Evolutionary conservation across 2,797 vertebrate genomes (phyloP).

Genomic region (Gadopsis marmoratus): DNA sequence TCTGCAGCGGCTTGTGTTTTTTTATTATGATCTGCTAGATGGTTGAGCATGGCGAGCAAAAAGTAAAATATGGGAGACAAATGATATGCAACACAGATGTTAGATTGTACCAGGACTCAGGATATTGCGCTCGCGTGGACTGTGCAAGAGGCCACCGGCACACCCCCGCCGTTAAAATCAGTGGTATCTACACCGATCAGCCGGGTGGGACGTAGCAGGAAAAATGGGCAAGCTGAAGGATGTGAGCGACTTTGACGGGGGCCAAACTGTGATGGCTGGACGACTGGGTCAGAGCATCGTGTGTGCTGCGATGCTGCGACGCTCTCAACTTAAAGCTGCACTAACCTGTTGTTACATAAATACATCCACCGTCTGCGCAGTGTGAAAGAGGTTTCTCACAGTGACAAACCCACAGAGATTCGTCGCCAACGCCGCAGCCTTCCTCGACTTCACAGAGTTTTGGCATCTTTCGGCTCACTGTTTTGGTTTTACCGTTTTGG

Average conservation of each 20-base stretch:
- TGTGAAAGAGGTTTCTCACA: background rate
- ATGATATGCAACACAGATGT: slow-evolving; percentile 23
- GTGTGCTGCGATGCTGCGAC: too few species aligned
- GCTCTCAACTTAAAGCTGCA: background rate
- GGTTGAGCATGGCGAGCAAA: background rate
- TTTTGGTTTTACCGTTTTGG: background rate
- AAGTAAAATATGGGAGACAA: background rate
- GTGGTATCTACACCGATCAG: background rate
- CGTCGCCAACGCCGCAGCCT: background rate
- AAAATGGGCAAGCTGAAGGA: too few species aligned
- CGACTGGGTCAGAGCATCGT: too few species aligned
- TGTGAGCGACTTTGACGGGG: too few species aligned
- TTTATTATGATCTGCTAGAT: slow-evolving; percentile 22
- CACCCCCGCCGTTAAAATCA: background rate
- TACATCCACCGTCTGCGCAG: background rate
- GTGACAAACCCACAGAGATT: background rate
- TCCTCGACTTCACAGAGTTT: background rate
- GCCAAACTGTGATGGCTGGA: too few species aligned
- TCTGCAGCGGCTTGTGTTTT: background rate
- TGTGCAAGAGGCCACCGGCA: background rate
- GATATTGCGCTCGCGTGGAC: slow-evolving; percentile 27
- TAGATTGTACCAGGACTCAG: slow-evolving; percentile 21
- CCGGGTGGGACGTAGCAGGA: too few species aligned
- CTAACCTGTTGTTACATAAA: background rate
- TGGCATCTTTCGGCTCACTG: background rate